phyloP scores from a whole-genome alignment of 2,113 vertebrate species.

The Tympanuchus pallidicinctus region DNA sequence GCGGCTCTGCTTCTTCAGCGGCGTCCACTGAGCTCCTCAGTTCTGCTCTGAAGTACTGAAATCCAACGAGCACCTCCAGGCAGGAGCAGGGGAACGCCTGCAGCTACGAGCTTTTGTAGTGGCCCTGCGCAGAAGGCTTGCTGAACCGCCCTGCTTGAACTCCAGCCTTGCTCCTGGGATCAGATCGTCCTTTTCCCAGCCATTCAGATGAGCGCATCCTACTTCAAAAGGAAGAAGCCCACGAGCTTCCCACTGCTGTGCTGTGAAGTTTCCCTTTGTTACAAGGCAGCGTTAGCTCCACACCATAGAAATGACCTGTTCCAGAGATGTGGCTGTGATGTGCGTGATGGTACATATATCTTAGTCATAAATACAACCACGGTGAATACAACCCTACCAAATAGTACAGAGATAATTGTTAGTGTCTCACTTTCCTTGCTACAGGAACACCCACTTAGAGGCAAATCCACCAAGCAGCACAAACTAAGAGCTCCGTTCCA shows the following conservation, averaged over 20 bases:
- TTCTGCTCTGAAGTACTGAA: not conserved
- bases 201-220: not conserved
- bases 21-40: not conserved
- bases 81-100: too few relatives aligned
- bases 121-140: not conserved
- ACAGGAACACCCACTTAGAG: not conserved
- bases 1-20: not conserved
- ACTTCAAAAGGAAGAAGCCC: not conserved
- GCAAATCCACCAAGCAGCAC: not conserved
- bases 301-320: not conserved
- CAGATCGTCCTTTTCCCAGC: not conserved
- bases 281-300: not conserved
- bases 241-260: not conserved
- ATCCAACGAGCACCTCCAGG: not conserved
- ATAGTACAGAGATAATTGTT: not conserved
- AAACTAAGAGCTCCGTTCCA: not conserved
- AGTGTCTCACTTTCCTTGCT: not conserved
- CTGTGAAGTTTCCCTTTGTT: not conserved
- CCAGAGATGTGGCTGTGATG: not conserved
- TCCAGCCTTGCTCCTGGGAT: not conserved
- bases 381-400: not conserved
- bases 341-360: not conserved
- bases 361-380: constrained; percentile 7
- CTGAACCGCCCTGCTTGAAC: not conserved
- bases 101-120: not conserved